phyloP scores from a whole-genome alignment of 2,888 invertebrate species.

The Mythimna impura region DNA sequence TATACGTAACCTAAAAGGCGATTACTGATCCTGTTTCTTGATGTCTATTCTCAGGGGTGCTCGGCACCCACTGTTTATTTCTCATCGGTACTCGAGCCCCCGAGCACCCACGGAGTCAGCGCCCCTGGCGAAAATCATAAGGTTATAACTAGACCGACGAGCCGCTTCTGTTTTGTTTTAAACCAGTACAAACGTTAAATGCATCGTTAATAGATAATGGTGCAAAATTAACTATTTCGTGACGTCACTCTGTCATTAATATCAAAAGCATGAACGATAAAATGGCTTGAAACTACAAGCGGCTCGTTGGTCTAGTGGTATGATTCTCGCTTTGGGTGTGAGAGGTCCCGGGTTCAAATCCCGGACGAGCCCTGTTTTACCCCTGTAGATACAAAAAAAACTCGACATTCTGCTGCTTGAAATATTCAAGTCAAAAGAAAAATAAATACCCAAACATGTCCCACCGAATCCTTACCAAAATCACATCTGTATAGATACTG shows the following conservation, averaged over 20 bases:
- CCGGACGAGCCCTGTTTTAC: slow-evolving; percentile 87
- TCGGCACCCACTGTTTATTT: no score
- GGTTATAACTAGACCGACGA: slow-evolving; percentile 90
- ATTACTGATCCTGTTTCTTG: no score
- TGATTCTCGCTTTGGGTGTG: slow-evolving; percentile 90
- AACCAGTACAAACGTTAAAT: slow-evolving; percentile 6
- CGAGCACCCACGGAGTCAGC: slow-evolving; percentile 81
- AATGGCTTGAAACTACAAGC: background rate
- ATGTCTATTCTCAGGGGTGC: no score
- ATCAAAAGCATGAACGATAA: background rate
- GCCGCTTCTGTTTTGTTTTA: slow-evolving; percentile 65
- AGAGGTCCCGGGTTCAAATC: slow-evolving; percentile 90
- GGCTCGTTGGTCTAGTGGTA: slow-evolving; percentile 67
- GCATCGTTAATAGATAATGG: slow-evolving; percentile 9
- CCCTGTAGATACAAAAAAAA: slow-evolving; percentile 33
- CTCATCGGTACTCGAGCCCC: slow-evolving; percentile 83
- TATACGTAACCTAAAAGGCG: no score
- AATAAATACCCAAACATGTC: slow-evolving; percentile 29
- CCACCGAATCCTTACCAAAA: slow-evolving; percentile 29
- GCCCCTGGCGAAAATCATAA: slow-evolving; percentile 88
- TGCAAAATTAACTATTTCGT: slow-evolving; percentile 20
- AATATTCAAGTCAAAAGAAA: slow-evolving; percentile 7
- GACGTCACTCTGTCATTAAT: slow-evolving; percentile 6
- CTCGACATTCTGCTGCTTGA: background rate
- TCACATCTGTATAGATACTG: slow-evolving; percentile 44